A percentile compares a stretch with the other conserved stretches of the same genome.
phyloP scores from a whole-genome alignment of 2,797 vertebrate species.

The Trematomus bernacchii region DNA sequence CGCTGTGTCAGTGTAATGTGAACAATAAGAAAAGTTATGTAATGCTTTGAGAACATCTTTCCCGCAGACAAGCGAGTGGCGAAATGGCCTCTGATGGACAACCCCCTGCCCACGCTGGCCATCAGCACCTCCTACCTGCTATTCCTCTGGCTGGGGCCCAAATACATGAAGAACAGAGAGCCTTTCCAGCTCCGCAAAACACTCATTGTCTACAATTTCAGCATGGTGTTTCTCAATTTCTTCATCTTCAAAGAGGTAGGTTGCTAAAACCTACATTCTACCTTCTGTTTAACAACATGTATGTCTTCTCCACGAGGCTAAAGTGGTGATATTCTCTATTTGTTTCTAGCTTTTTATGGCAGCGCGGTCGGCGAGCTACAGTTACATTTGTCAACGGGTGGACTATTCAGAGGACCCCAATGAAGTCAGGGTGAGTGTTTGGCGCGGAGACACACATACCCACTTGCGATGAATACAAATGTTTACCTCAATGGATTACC shows the following conservation, averaged over 20 bases:
- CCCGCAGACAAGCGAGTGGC: constrained; percentile 95
- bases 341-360: constrained; percentile 93
- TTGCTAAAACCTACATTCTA: neutral
- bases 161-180: constrained; percentile 97
- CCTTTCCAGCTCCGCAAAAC: constrained; percentile 95
- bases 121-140: constrained; percentile 97
- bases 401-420: constrained; percentile 97
- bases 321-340: constrained; percentile 27
- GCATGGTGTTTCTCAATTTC: constrained; percentile 98
- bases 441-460: neutral
- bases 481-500: neutral
- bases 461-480: neutral
- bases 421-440: constrained; percentile 95
- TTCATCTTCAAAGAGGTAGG: constrained; percentile 99
- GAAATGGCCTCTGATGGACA: constrained; percentile 97
- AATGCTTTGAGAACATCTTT: constrained; percentile 53
- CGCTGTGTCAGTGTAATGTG: neutral
- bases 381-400: constrained; percentile 97
- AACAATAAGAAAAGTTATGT: constrained; percentile 32
- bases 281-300: neutral
- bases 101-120: constrained; percentile 93
- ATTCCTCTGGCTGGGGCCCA: constrained; percentile 97
- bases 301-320: neutral
- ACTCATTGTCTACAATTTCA: constrained; percentile 97
- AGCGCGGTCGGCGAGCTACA: constrained; percentile 94